Evolutionary conservation across 2,888 invertebrate species (phyloP).

Genomic region (Limulus polyphemus): DNA sequence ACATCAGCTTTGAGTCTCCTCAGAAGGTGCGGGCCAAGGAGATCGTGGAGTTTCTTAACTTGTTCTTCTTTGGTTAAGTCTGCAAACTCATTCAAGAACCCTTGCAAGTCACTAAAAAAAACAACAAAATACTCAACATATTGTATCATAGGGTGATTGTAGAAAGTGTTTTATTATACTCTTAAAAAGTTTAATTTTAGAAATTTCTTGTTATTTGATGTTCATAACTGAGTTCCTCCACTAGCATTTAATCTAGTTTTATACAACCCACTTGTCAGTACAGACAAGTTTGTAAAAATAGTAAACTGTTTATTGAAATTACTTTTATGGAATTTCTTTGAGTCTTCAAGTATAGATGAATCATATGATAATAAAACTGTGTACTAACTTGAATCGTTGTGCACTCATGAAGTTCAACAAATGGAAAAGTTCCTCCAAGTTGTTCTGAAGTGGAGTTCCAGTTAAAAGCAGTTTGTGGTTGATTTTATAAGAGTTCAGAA

Average conservation of each 20-base stretch:
- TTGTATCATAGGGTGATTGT: too few relatives aligned
- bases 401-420: conserved; percentile 92
- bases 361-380: background rate
- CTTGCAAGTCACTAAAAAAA: conserved; percentile 55
- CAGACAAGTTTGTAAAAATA: too few relatives aligned
- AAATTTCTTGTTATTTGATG: too few relatives aligned
- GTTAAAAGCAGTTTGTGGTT: conserved; percentile 89
- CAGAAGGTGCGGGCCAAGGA: conserved; percentile 97
- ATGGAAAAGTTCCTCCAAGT: conserved; percentile 97
- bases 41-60: conserved; percentile 93
- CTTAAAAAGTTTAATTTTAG: too few relatives aligned
- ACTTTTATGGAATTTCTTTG: too few relatives aligned
- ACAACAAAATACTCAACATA: conserved; percentile 2
- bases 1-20: conserved; percentile 97
- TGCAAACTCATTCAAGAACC: conserved; percentile 95
- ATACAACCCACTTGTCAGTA: too few relatives aligned
- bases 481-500: conserved; percentile 80
- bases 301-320: too few relatives aligned
- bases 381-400: conserved; percentile 66
- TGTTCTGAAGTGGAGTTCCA: conserved; percentile 97
- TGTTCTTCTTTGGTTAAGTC: conserved; percentile 99
- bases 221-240: too few relatives aligned
- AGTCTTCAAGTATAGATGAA: too few relatives aligned
- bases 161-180: too few relatives aligned
- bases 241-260: too few relatives aligned